Base-by-base conservation (phyloP, 2,113 vertebrate genomes). In the Misgurnus anguillicaudatus region DNA sequence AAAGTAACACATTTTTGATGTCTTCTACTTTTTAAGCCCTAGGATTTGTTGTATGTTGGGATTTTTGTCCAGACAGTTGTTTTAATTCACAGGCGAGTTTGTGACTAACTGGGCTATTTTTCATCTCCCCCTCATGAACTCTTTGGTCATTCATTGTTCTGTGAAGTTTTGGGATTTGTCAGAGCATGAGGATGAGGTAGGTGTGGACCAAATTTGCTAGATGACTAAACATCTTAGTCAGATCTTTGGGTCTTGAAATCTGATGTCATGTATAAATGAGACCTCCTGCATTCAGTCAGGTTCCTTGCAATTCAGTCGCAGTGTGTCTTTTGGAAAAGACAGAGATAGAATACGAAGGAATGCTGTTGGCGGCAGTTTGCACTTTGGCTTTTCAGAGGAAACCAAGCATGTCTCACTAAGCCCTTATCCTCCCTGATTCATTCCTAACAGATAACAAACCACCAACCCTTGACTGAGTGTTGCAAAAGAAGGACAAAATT, bases 301-400 rank as follows among this genome's bases (percentile, higher is more conserved):
- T 45, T 47, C 21, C 24, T 67, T 57, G 31, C 13, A n/a, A 42
- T 9, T 10, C 53, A 67, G 51, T 80, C 48, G 71, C 24, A 31
- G 3, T 31, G 24, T 31, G 24, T 31, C 24, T 31, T 31, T 31
- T 3, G 24, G 47, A 21, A 3, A 41, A 47, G 41, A 63, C 39
- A 9, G 65, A 39, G 61, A 53, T 69, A n/a, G 24, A 48, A 31
- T 31, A 31, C 24, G 24, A 31, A 31, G 24, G 24, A 31, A 31
- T 31, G 24, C 24, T 31, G 42, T 45, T 10, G 8, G 75, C 53
- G 7, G 55, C 74, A 66, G 77, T 47, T 85, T 76, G 38, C 58
- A 80, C 72, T 83, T 78, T 85, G 72, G 75, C 79, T 77, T 87
- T 86, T 87, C 75, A 80, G 74, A 75, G 65, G 71, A 63, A 84